A percentile compares a stretch with the other conserved stretches of the same genome.
Evolutionary conservation across 1,140 invertebrate species (phyloP).

Genomic region (Rhopalosiphum padi): DNA sequence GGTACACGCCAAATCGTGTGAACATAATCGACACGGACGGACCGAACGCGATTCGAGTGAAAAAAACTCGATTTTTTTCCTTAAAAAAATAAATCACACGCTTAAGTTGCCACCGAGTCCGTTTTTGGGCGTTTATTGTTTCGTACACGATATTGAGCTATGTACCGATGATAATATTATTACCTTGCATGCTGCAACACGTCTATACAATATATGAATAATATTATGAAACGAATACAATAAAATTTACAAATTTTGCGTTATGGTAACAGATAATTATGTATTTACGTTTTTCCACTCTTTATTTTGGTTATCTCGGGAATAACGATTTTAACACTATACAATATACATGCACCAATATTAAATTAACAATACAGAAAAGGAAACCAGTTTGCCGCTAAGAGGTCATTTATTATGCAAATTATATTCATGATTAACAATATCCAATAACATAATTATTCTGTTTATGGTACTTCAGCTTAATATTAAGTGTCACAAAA

Average conservation of each 20-base stretch:
- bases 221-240: not conserved
- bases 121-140: constrained; percentile 46
- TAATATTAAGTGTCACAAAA: not conserved
- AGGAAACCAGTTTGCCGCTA: constrained; percentile 25
- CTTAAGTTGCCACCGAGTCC: constrained; percentile 50
- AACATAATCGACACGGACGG: constrained; percentile 56
- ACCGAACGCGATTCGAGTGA: constrained; percentile 23
- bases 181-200: not conserved
- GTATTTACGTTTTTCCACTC: not conserved
- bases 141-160: not conserved
- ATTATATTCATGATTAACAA: constrained; percentile 20
- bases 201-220: not conserved
- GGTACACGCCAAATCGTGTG: constrained; percentile 51
- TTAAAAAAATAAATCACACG: constrained; percentile 32
- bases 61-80: constrained; percentile 1
- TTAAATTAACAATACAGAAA: not conserved
- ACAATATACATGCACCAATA: not conserved
- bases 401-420: constrained; percentile 19
- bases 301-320: not conserved
- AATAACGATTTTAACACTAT: not conserved
- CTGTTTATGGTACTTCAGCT: not conserved
- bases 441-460: constrained; percentile 21
- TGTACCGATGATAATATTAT: not conserved
- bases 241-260: not conserved
- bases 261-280: not conserved